Conservation (phyloP, 2,888 invertebrate genomes). For the Phragmatobia fuliginosa region DNA sequence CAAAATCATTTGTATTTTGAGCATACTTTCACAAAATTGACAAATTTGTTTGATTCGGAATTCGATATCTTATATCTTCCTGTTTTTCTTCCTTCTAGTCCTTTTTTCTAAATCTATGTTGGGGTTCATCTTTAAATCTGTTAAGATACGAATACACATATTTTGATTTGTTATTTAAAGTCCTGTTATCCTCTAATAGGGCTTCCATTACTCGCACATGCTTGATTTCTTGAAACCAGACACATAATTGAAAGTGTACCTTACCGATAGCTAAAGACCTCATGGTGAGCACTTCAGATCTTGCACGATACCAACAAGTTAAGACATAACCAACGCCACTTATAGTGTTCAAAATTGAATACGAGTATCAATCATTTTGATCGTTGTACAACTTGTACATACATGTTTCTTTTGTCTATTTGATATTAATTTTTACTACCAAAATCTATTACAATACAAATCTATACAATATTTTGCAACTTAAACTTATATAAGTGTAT, state of each 20-base stretch:
- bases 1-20: not conserved
- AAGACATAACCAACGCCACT: slow-evolving; percentile 58
- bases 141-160: too few relatives aligned
- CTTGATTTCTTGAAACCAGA: too few relatives aligned
- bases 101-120: too few relatives aligned
- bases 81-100: too few relatives aligned
- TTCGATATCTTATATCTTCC: too few relatives aligned
- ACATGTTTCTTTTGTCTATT: not conserved
- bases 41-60: not conserved
- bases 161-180: not conserved
- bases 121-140: too few relatives aligned
- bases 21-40: not conserved
- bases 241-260: slow-evolving; percentile 33
- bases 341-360: slow-evolving; percentile 72
- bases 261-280: slow-evolving; percentile 64
- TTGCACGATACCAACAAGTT: slow-evolving; percentile 54
- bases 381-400: too few relatives aligned
- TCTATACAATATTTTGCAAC: not conserved
- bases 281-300: slow-evolving; percentile 63
- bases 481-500: too few relatives aligned
- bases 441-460: not conserved
- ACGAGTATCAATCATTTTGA: slow-evolving; percentile 55
- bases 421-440: not conserved
- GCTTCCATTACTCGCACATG: not conserved
- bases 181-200: not conserved